Evolutionary conservation across 2,888 invertebrate species (phyloP), one percentile per base, ranked within the genome.

Genomic region (Stenurella melanura): DNA sequence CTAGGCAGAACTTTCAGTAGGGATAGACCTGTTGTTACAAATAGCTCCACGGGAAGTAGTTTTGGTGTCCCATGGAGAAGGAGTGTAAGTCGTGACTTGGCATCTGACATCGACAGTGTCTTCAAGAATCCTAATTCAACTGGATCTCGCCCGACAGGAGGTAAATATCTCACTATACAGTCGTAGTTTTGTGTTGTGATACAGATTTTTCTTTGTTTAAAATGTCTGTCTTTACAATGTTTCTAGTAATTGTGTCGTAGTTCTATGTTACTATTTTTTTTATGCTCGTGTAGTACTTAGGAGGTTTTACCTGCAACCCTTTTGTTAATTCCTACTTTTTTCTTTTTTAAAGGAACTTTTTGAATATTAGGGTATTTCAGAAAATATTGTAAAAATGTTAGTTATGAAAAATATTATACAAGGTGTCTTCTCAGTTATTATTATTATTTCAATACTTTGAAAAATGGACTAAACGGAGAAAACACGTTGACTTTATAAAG

Each of bases 21-120:
- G 50, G 88, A 89, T 58, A 84, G 86, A 56, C 87, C 86, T 58
- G 83, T 82, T 38, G 73, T 80, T 7, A 78, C 79, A 18, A 85
- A 83, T 77, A 76, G 82, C 5, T 81, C 85, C 56, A 77, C 84
- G 3, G 80, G 83, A 42, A 85, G 83, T 57, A 81, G 83, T 57
- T 86, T 88, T 67, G 86, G 87, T 18, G 88, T 90, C 10, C 90
- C 92, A 57, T 93, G 94, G 93, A 90, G 93, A 78, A 91, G 93
- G 79, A 92, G 92, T 86, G 90, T 92, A 82, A 92, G 92, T 80
- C 92, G 95, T 84, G 95, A 95, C 87, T 88, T 94, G 87, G 93
- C 93, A 86, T 92, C 93, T 67, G 94, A 95, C 87, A 93, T 94
- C 90, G 94, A 95, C 86, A 93, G 93, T 76, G 93, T 94, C 90